phyloP scores from a whole-genome alignment of 2,888 invertebrate genomes.

The Nymphalis c-album region DNA sequence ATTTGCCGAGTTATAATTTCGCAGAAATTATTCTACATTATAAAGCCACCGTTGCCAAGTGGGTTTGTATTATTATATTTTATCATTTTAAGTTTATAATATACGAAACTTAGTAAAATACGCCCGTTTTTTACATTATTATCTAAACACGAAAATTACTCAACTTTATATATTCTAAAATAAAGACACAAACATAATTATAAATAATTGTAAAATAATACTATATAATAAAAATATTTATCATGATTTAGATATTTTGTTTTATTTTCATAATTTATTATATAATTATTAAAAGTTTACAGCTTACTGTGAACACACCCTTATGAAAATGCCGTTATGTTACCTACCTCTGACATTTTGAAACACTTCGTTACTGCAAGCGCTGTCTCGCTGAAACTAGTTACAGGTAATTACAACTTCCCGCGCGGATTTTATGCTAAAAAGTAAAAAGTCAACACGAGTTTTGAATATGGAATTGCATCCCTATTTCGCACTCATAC shows the following conservation, averaged over 20 bases:
- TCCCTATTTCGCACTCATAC: slow-evolving; percentile 2
- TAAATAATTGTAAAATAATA: no score
- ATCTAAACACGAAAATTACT: no score
- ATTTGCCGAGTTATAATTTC: slow-evolving; percentile 29
- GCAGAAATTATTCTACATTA: slow-evolving; percentile 11
- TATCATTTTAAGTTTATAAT: no score
- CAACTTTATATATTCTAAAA: no score
- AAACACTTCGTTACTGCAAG: slow-evolving; percentile 20
- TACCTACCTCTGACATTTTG: slow-evolving; percentile 22
- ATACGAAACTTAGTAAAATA: no score
- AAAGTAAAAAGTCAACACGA: slow-evolving; percentile 23
- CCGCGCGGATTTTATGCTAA: slow-evolving; percentile 20
- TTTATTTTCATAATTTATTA: no score
- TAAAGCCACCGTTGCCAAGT: neutral
- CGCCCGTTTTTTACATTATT: no score
- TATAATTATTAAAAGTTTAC: neutral
- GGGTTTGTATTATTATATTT: no score
- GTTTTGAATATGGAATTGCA: slow-evolving; percentile 20
- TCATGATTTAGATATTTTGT: no score
- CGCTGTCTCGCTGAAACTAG: slow-evolving; percentile 22
- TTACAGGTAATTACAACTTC: slow-evolving; percentile 30
- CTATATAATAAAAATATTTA: no score
- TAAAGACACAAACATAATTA: no score
- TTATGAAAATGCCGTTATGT: slow-evolving; percentile 16
- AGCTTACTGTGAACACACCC: neutral